Evolutionary conservation across 2,797 vertebrate genomes (phyloP).

Genomic region (Tolypeutes matacus): DNA sequence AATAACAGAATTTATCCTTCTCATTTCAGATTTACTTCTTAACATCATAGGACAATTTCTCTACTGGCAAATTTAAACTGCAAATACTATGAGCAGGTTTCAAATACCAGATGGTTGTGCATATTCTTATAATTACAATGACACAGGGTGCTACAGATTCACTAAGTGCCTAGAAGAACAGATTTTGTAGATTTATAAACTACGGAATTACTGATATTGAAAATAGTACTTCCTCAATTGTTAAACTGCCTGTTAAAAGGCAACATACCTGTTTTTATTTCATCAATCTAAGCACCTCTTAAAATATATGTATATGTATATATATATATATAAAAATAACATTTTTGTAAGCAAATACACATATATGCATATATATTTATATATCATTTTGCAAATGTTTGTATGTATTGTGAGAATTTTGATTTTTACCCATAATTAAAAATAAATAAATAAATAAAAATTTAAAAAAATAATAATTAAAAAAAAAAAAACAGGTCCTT

Average conservation of each 20-base stretch:
- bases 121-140: neutral
- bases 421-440: no score
- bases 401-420: no score
- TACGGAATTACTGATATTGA: neutral
- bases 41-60: neutral
- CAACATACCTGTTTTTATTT: slow-evolving; percentile 58
- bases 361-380: no score
- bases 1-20: neutral
- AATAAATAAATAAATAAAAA: no score
- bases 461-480: no score
- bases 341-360: no score
- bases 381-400: no score
- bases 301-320: no score
- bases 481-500: slow-evolving; percentile 11
- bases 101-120: neutral
- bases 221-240: slow-evolving; percentile 30
- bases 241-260: slow-evolving; percentile 48
- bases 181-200: neutral
- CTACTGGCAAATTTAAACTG: neutral
- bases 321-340: no score
- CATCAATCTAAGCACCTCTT: slow-evolving; percentile 65
- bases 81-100: slow-evolving; percentile 30
- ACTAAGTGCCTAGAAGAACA: neutral
- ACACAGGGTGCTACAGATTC: neutral
- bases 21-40: neutral